phyloP scores from a whole-genome alignment of 2,888 invertebrate species.

The Synergus itoensis region DNA sequence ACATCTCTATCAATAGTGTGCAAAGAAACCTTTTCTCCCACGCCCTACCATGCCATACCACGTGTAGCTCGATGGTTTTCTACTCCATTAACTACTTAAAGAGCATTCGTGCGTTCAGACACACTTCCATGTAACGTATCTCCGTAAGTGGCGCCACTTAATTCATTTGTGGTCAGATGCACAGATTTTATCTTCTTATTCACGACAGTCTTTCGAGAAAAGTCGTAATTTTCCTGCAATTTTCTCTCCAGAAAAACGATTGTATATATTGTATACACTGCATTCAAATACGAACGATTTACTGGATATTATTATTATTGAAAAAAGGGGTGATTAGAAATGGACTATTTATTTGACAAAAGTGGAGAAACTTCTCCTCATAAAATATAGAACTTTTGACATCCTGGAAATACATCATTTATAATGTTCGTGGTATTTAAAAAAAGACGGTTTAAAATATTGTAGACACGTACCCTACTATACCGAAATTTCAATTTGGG shows the following conservation, averaged over 20 bases:
- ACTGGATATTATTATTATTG: not conserved
- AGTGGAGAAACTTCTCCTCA: not conserved
- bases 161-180: constrained; percentile 33
- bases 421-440: not conserved
- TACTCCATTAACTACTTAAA: constrained; percentile 36
- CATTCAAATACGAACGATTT: not conserved
- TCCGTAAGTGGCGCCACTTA: constrained; percentile 34
- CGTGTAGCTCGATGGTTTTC: constrained; percentile 33
- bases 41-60: constrained; percentile 26
- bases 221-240: not conserved
- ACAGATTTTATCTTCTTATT: constrained; percentile 30
- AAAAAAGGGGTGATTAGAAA: not conserved
- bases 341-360: not conserved
- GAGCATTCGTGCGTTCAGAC: constrained; percentile 23
- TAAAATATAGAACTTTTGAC: not conserved
- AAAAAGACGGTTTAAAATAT: not conserved
- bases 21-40: constrained; percentile 30
- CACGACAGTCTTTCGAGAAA: constrained; percentile 13
- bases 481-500: too few relatives aligned
- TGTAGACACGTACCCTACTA: not conserved
- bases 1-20: constrained; percentile 25
- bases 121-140: constrained; percentile 33
- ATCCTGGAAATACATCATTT: not conserved
- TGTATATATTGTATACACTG: not conserved
- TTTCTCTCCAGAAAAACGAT: not conserved